Evolutionary conservation across 1,140 invertebrate genomes (phyloP).

Genomic region (Muscidifurax raptorellus): DNA sequence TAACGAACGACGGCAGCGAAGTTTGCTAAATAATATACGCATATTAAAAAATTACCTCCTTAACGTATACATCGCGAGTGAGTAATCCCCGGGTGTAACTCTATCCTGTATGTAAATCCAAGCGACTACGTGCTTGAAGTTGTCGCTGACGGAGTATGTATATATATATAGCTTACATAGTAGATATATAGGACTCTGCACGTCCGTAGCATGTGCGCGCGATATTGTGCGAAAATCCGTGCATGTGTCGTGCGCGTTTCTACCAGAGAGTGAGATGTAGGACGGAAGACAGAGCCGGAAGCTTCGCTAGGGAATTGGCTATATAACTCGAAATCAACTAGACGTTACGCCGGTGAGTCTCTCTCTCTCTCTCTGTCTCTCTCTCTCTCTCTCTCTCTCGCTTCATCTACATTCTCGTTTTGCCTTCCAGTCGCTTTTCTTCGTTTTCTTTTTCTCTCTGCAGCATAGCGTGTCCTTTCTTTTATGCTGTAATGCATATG

Average conservation of each 20-base stretch:
- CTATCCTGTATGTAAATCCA: background rate
- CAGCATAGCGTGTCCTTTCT: background rate
- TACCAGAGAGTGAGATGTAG: background rate
- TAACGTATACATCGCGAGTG: too few species aligned
- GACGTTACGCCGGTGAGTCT: background rate
- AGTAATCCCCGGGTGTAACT: too few species aligned
- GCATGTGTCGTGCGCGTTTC: background rate
- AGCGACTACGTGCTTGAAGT: background rate
- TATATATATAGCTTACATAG: too few species aligned
- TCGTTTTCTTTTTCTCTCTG: background rate
- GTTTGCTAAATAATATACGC: too few species aligned
- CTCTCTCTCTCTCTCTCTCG: background rate
- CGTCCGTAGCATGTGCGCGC: background rate
- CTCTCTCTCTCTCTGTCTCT: background rate
- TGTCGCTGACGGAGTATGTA: background rate
- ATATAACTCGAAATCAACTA: constrained; percentile 34
- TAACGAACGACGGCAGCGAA: too few species aligned
- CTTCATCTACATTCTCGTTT: constrained; percentile 6
- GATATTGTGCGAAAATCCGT: constrained; percentile 3
- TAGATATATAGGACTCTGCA: too few species aligned
- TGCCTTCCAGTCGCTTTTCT: background rate
- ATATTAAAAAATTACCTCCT: too few species aligned
- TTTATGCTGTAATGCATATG: background rate
- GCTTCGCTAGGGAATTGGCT: constrained; percentile 26
- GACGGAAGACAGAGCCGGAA: background rate